phyloP scores from a whole-genome alignment of 2,888 invertebrate species.

The Flexamia atlantica region DNA sequence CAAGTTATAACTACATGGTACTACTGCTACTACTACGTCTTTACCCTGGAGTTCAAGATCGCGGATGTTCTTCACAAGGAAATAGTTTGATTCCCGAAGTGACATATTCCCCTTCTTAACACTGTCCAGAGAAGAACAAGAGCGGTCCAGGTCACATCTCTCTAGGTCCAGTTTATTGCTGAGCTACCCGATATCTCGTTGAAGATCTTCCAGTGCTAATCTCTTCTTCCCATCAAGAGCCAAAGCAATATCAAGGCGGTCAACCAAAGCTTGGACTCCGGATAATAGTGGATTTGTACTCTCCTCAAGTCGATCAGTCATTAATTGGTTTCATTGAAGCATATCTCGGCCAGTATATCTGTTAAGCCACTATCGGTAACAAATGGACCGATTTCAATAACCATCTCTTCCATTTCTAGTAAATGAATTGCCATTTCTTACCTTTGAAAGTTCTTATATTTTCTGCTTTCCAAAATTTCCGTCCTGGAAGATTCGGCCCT shows the following conservation, averaged over 20 bases:
- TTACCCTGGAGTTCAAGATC: not conserved
- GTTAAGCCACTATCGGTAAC: too few relatives aligned
- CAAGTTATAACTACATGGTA: not conserved
- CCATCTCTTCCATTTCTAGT: too few relatives aligned
- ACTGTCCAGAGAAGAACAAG: not conserved
- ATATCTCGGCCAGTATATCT: too few relatives aligned
- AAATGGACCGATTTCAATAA: too few relatives aligned
- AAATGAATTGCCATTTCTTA: too few relatives aligned
- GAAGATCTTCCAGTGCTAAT: not conserved
- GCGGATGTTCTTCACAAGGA: not conserved
- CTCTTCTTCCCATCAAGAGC: not conserved
- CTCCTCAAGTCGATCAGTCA: too few relatives aligned
- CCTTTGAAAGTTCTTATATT: too few relatives aligned
- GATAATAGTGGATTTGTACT: too few relatives aligned
- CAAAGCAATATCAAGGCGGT: not conserved
- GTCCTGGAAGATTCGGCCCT: too few relatives aligned
- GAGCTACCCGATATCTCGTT: slow-evolving; percentile 2
- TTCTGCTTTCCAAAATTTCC: too few relatives aligned
- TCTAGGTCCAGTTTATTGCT: slow-evolving; percentile 5
- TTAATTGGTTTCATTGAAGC: too few relatives aligned
- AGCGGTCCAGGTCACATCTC: slow-evolving; percentile 5
- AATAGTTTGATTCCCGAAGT: not conserved
- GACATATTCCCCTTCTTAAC: not conserved
- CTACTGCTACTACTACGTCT: too few relatives aligned
- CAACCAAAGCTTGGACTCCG: not conserved